Evolutionary conservation across 2,113 vertebrate genomes (phyloP).

Genomic region (Tragelaphus scriptus): DNA sequence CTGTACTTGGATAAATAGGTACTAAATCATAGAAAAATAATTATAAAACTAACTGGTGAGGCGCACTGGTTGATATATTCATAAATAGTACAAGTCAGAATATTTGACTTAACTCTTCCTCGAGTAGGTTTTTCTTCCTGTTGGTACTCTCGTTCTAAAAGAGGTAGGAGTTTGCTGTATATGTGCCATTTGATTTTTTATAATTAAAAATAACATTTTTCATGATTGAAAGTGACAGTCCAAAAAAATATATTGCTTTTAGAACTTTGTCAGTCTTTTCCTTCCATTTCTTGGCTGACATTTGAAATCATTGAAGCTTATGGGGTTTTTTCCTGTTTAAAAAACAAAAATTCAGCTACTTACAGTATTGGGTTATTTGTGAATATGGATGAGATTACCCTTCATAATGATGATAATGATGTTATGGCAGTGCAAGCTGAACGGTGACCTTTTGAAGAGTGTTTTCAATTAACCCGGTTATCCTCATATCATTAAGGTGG

Average conservation of each 20-base stretch:
- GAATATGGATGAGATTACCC: not conserved
- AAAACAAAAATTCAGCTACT: not conserved
- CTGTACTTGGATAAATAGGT: slow-evolving; percentile 6
- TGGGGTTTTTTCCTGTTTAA: not conserved
- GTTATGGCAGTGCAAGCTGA: not conserved
- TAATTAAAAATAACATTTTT: not conserved
- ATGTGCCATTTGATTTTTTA: not conserved
- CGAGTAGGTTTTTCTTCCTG: not conserved
- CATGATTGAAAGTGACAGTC: slow-evolving; percentile 1
- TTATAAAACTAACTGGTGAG: not conserved
- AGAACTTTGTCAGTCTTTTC: not conserved
- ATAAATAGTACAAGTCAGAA: not conserved
- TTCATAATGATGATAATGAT: not conserved
- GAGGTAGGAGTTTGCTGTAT: not conserved
- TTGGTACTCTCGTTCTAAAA: not conserved
- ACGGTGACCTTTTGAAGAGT: not conserved
- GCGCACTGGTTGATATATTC: not conserved
- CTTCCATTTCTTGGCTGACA: not conserved
- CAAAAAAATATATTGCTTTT: not conserved
- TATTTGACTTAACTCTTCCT: not conserved
- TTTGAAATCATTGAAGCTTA: not conserved
- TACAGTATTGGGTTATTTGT: not conserved
- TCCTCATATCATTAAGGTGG: not conserved
- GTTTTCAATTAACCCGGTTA: not conserved
- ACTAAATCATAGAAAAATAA: slow-evolving; percentile 9